Evolutionary conservation across 2,888 invertebrate genomes (phyloP), one percentile per base, ranked within the genome.

Genomic region (Epicampocera succincta): DNA sequence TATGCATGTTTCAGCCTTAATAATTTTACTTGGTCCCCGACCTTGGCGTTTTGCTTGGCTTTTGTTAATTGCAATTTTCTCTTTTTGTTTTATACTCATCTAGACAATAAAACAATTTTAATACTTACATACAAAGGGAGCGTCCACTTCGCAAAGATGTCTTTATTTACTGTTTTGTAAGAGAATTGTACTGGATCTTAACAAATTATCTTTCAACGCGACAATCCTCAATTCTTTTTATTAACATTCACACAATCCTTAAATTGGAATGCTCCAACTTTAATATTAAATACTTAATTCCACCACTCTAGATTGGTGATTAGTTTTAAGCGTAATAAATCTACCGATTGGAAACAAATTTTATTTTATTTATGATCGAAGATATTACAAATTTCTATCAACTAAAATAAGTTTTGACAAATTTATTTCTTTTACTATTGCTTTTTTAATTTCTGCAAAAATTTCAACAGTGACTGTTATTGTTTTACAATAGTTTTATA

Each of bases 71-170:
- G n/a, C 3, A 52, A 11, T 29, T 72, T 42, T 63, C 29, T 21
- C 29, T 73, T 60, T 38, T 52, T 63, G 17, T 38, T 48, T 25
- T 19, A 6, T 52, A 40, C 17, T 61, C 29, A 52, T 65, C n/a
- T 54, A 29, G 29, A 52, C 38, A 33, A 58, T 58, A 60, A 75
- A 75, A 60, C 60, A 75, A 42, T 60, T 68, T n/a, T 29, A 56
- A 58, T 50, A 52, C 52, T 66, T 38, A 50, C 19, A 48, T 21
- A 50, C 19, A 48, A 63, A 44, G 50, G 42, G 12, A 56, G 38
- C 40, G 13, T 21, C 19, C 15, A 25, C n/a, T 25, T 21, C 33
- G 38, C 1, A 38, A 48, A 15, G 13, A 38, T 13, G 1, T 15
- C 13, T 21, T 0, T 46, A 54, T 25, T 38, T 42, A 58, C 60